Conservation (phyloP, 2,888 invertebrate species). For the Pasiphila rectangulata region DNA sequence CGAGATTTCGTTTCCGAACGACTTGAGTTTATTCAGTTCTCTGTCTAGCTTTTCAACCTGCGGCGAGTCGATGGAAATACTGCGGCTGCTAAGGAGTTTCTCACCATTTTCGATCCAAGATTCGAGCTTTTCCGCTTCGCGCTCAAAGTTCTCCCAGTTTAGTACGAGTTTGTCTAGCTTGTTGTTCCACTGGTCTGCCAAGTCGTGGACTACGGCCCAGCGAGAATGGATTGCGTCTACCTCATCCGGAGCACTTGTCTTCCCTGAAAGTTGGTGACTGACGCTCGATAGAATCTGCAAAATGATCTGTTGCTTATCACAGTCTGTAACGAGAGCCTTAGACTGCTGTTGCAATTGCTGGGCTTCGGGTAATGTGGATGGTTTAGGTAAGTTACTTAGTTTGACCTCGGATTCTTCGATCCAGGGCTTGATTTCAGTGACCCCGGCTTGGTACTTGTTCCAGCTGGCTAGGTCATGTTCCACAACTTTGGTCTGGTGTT, state of each 20-base stretch:
- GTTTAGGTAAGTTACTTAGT: slow-evolving; percentile 87
- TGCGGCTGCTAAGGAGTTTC: slow-evolving; percentile 80
- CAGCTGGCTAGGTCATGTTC: slow-evolving; percentile 90
- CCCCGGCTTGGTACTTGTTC: slow-evolving; percentile 90
- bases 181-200: slow-evolving; percentile 87
- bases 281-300: slow-evolving; percentile 87
- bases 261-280: slow-evolving; percentile 87
- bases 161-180: slow-evolving; percentile 89
- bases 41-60: slow-evolving; percentile 88
- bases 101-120: slow-evolving; percentile 88
- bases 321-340: slow-evolving; percentile 87
- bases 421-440: slow-evolving; percentile 92
- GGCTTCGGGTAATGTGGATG: slow-evolving; percentile 90
- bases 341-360: slow-evolving; percentile 86
- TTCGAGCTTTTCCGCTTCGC: slow-evolving; percentile 87
- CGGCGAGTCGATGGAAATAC: slow-evolving; percentile 83
- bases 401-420: slow-evolving; percentile 93
- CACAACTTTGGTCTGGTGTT: slow-evolving; percentile 87
- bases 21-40: slow-evolving; percentile 87
- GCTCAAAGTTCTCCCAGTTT: slow-evolving; percentile 91
- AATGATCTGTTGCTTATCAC: slow-evolving; percentile 87
- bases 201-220: slow-evolving; percentile 91
- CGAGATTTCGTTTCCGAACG: slow-evolving; percentile 91
- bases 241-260: slow-evolving; percentile 90
- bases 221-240: slow-evolving; percentile 90